phyloP scores from a whole-genome alignment of 2,113 vertebrate genomes.

The Trematomus loennbergii region DNA sequence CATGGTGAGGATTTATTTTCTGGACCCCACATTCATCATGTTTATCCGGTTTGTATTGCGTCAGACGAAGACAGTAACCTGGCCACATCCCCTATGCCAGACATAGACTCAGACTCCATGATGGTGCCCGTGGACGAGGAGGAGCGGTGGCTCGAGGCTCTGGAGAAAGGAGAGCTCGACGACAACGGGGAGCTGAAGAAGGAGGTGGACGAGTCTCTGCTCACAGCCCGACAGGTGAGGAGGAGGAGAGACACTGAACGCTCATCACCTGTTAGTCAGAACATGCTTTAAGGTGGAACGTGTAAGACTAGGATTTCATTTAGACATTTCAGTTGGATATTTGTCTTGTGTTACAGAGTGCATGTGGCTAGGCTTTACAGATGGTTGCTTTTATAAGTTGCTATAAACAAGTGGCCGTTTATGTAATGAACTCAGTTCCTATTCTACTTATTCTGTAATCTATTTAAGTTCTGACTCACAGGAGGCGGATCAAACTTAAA shows the following conservation, averaged over 20 bases:
- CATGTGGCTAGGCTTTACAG: too few species aligned
- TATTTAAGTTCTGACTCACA: too few species aligned
- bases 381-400: too few species aligned
- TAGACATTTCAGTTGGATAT: too few species aligned
- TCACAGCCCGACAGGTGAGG: constrained; percentile 92
- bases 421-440: too few species aligned
- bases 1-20: background rate
- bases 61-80: constrained; percentile 97
- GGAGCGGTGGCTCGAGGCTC: constrained; percentile 93
- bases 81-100: constrained; percentile 89
- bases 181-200: constrained; percentile 97
- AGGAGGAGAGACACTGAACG: background rate
- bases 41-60: background rate
- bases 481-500: too few species aligned
- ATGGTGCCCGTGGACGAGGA: constrained; percentile 91
- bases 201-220: constrained; percentile 92
- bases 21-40: background rate
- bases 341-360: too few species aligned
- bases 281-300: too few species aligned
- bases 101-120: constrained; percentile 86
- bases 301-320: too few species aligned
- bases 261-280: too few species aligned
- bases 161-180: constrained; percentile 95
- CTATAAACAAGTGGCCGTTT: too few species aligned
- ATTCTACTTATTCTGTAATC: too few species aligned